Evolutionary conservation across 2,797 vertebrate species (phyloP).

Genomic region (Helicolenus hilgendorfi): DNA sequence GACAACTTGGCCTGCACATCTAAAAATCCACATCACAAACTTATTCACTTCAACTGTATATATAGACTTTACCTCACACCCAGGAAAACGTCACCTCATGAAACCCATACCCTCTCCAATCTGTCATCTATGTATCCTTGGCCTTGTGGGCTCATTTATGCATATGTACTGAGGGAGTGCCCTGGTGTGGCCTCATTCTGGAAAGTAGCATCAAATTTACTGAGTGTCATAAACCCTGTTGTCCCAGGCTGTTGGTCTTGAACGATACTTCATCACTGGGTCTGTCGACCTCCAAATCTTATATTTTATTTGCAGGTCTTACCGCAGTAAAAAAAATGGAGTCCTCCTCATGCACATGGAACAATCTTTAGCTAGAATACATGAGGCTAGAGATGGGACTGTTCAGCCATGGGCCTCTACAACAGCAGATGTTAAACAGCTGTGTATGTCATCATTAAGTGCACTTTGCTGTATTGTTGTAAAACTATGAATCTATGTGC

Average conservation of each 20-base stretch:
- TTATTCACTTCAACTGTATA: not conserved
- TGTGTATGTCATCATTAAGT: not conserved
- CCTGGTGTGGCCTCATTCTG: not conserved
- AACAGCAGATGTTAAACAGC: not conserved
- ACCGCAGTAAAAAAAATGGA: not conserved
- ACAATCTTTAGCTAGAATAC: not conserved
- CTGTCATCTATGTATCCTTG: not conserved
- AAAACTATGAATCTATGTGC: not conserved
- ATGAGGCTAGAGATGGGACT: not conserved
- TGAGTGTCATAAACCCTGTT: not conserved
- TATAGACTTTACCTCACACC: not conserved
- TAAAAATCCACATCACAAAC: not conserved
- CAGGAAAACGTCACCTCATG: not conserved
- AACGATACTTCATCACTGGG: not conserved
- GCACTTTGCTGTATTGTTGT: not conserved
- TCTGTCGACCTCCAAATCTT: not conserved
- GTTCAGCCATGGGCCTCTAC: not conserved
- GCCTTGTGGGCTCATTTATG: not conserved
- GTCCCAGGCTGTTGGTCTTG: not conserved
- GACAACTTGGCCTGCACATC: not conserved
- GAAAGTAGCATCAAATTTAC: not conserved
- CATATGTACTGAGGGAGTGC: not conserved
- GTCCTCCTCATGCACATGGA: not conserved
- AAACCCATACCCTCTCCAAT: not conserved
- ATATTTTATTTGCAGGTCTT: not conserved